These are phyloP conservation scores for Falco concolor DNA, from an alignment of 2,797 vertebrate species.

Conservation along the genomic window DNA sequence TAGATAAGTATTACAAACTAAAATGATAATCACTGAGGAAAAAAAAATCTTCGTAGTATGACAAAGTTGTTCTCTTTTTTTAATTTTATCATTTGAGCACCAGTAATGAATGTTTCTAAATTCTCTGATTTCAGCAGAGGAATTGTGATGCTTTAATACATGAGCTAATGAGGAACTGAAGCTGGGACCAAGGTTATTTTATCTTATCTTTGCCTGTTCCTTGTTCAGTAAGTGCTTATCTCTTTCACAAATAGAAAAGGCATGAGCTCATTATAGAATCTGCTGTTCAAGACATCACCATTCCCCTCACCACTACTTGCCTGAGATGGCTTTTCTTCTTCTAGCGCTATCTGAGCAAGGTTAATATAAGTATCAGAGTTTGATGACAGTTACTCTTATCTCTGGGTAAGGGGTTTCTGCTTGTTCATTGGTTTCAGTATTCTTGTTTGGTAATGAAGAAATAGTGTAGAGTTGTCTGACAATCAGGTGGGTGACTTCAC, in stretches of 20 bases:
- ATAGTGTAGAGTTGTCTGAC: background rate
- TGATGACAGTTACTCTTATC: background rate
- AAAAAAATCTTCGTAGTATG: background rate
- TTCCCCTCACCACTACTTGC: background rate
- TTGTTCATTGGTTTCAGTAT: background rate
- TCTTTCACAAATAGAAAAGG: constrained; percentile 7
- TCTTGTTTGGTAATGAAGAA: background rate
- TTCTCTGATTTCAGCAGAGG: background rate
- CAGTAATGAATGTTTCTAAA: background rate
- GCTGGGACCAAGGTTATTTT: background rate
- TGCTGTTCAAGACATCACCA: background rate
- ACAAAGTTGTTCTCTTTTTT: background rate
- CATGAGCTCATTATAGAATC: constrained; percentile 1
- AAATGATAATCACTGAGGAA: background rate
- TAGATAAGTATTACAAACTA: background rate
- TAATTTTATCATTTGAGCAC: background rate
- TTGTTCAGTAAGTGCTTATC: constrained; percentile 14
- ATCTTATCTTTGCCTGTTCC: constrained; percentile 13
- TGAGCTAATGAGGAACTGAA: background rate
- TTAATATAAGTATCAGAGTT: background rate
- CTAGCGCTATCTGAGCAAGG: background rate
- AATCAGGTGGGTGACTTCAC: background rate
- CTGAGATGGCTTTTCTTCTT: background rate
- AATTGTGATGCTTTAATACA: background rate
- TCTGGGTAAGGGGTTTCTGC: background rate